phyloP scores from a whole-genome alignment of 2,113 vertebrate species.

The Tautogolabrus adspersus region DNA sequence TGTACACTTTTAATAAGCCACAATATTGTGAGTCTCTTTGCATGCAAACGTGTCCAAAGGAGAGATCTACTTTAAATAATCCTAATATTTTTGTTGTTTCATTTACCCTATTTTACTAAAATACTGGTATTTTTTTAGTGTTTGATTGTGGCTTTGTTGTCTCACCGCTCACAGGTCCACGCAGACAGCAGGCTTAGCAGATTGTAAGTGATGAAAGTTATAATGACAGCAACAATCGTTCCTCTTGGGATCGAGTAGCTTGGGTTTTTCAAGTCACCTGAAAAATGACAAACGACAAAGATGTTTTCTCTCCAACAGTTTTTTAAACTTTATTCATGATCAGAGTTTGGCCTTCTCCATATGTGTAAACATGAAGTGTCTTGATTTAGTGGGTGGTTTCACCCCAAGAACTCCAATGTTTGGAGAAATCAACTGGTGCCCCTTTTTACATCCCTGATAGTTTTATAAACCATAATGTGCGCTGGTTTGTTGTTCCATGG shows the following conservation, averaged over 20 bases:
- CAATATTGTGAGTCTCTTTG: neutral
- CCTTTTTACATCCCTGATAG: too few species aligned
- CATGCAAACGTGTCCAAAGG: neutral
- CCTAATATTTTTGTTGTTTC: neutral
- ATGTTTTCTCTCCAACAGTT: neutral
- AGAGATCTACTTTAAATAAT: neutral
- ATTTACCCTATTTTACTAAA: neutral
- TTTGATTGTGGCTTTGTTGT: neutral
- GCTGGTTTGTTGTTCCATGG: too few species aligned
- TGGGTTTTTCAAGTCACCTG: slow-evolving; percentile 89
- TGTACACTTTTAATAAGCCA: neutral
- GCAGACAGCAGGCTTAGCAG: slow-evolving; percentile 85
- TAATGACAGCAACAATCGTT: slow-evolving; percentile 87
- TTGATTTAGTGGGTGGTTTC: too few species aligned
- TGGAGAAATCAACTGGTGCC: too few species aligned
- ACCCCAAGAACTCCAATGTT: too few species aligned
- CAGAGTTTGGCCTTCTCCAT: too few species aligned
- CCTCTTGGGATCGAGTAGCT: slow-evolving; percentile 91
- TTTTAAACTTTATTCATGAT: neutral
- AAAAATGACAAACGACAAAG: slow-evolving; percentile 18
- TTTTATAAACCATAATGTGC: too few species aligned
- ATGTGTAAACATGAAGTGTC: too few species aligned
- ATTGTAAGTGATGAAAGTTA: slow-evolving; percentile 89
- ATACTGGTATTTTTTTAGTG: neutral
- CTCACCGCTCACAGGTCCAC: slow-evolving; percentile 87